Evolutionary conservation across 1,140 invertebrate species (phyloP).

Genomic region (Dreissena rostriformis): DNA sequence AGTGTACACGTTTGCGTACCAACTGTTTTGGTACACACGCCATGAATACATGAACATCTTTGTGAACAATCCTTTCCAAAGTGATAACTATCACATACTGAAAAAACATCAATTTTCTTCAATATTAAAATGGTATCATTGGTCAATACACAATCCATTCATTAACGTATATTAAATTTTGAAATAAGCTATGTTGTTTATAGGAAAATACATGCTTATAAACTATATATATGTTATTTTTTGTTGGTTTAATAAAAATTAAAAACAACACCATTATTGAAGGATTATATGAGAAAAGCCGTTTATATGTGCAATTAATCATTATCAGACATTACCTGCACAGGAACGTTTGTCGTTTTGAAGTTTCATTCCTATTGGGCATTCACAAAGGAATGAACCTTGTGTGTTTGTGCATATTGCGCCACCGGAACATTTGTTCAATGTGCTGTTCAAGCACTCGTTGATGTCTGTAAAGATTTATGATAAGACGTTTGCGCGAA

Average conservation of each 20-base stretch:
- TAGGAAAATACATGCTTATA: too few relatives aligned
- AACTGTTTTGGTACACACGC: neutral
- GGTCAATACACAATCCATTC: too few relatives aligned
- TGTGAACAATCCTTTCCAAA: conserved; percentile 42
- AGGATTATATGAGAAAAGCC: too few relatives aligned
- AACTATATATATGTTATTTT: too few relatives aligned
- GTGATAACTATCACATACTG: conserved; percentile 15
- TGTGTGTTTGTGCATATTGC: conserved; percentile 6
- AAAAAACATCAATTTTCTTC: neutral
- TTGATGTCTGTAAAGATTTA: conserved; percentile 9
- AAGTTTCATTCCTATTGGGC: neutral
- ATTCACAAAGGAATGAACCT: neutral
- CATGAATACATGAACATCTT: conserved; percentile 15
- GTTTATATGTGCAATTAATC: too few relatives aligned
- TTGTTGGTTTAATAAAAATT: too few relatives aligned
- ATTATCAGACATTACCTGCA: neutral
- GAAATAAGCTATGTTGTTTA: too few relatives aligned
- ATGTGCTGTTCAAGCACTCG: neutral
- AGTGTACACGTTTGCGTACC: neutral
- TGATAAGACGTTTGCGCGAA: neutral
- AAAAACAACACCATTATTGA: too few relatives aligned
- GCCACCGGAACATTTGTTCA: neutral
- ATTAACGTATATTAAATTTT: too few relatives aligned
- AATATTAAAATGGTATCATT: too few relatives aligned
- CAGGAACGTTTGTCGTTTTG: neutral